Evolutionary conservation across 2,797 vertebrate species (phyloP), one percentile per base, ranked within the genome.

Genomic region (Hoplostethus mediterraneus): DNA sequence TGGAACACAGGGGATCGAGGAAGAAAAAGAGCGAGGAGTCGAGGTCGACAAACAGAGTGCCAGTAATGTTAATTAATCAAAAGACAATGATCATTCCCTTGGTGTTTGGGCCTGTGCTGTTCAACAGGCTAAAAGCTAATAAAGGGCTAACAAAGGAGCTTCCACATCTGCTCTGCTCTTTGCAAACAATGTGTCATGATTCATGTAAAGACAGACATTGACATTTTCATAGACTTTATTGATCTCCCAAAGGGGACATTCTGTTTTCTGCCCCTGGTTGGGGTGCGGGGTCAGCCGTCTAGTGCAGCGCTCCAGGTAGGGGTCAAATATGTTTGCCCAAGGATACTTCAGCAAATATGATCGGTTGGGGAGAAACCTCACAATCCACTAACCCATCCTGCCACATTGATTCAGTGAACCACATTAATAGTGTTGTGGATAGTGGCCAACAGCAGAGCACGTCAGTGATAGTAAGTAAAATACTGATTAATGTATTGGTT

Each of bases 21-120:
- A 49, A 84, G 68, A 71, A 63, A 59, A 60, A 73, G 59, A 65
- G 16, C 31, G 67, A 60, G 71, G 80, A 85, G 65, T 59, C 44
- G 10, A 78, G 79, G 79, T 85, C 67, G 71, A 80, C 80, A 83
- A 89, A 89, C 75, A 80, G 67, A 73, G 80, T 66, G 64, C 69
- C 74, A 67, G 79, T 80, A 59, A 88, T 83, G 85, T 86, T 92
- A 89, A 92, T 92, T 91, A 89, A 90, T 90, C 81, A 85, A 56
- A 85, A 89, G 86, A 90, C 90, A 86, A 90, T 87, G 88, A 84
- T 64, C 68, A 80, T 73, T 86, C 90, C 89, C 87, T 49, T 16
- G 60, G 67, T 65, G 64, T 76, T 67, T 36, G 54, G 44, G 68
- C 68, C 79, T 31, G 11, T 0, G 10, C 61, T 72, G 58, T 82